Evolutionary conservation across 2,888 invertebrate genomes (phyloP), one percentile per base, ranked within the genome.

Genomic region (Bhutanitis thaidina): DNA sequence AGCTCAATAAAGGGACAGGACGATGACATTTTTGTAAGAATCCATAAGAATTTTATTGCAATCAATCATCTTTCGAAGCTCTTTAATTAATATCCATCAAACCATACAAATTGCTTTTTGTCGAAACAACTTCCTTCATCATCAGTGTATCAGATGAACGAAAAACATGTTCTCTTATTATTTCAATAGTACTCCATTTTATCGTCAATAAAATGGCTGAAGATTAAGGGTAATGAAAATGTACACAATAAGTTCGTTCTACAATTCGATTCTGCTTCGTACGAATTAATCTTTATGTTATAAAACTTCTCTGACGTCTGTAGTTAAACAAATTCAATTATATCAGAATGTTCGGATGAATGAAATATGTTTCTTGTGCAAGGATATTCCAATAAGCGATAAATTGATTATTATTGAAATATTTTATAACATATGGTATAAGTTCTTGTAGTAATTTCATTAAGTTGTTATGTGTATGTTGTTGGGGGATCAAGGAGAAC

Each of bases 241-340:
- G 58, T 35, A 43, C 39, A 46, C 38, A 37, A 49, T 71, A 60
- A 59, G 59, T 58, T 59, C 57, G 60, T 62, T 57, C 60, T 62
- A 62, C 61, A 74, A 70, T 67, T 66, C 62, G 60, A 65, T 69
- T 62, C 62, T 69, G 65, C 61, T 53, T 56, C 55, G 60, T 64
- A 71, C 67, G 56, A 74, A 74, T 71, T 73, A 75, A 79, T 79
- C 76, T 76, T 71, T 62, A 64, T 55, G 70, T 57, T 59, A 74
- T 79, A 79, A 80, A 77, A 67, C 43, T 25, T 48, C 51, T 57
- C 64, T 60, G 20, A 20, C 65, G 57, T 55, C 63, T 66, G 68
- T 64, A 65, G 67, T 75, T 75, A 73, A 74, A 70, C 41, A 70
- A 76, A 78, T 73, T 74, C 72, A 79, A 80, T 79, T 77, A 76